Percentiles rank a stretch among this genome's conserved stretches.
Evolutionary conservation across 2,113 vertebrate species (phyloP).

Genomic region (Smithornis capensis): DNA sequence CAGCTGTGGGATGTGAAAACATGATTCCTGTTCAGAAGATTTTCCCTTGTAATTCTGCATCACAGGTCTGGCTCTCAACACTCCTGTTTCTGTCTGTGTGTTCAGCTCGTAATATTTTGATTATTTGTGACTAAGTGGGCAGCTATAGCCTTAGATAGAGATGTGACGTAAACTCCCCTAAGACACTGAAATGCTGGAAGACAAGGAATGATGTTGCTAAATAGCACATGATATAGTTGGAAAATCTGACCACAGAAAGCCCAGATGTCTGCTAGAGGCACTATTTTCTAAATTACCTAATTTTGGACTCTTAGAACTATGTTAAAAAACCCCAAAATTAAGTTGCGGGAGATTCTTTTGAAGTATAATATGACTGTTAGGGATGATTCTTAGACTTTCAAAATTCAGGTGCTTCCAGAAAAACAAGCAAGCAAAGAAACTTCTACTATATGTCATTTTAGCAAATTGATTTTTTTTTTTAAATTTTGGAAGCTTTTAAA

Average conservation of each 20-base stretch:
- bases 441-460: not conserved
- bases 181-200: not conserved
- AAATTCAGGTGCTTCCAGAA: not conserved
- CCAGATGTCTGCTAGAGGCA: not conserved
- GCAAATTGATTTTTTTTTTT: not conserved
- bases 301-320: not conserved
- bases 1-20: not conserved
- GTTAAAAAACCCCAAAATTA: not conserved
- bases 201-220: not conserved
- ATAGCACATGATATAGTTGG: not conserved
- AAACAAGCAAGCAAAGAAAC: not conserved
- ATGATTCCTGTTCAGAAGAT: not conserved
- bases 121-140: not conserved
- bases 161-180: not conserved
- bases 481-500: not conserved
- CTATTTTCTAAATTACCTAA: not conserved
- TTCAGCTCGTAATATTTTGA: not conserved
- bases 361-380: not conserved
- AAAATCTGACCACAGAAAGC: not conserved
- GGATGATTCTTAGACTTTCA: not conserved
- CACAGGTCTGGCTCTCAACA: not conserved
- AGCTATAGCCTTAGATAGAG: not conserved
- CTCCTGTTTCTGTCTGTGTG: not conserved
- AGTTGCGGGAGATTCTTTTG: not conserved
- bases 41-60: not conserved